Percentiles rank a stretch among this genome's conserved stretches.
These are phyloP conservation scores for Aspiorhynchus laticeps DNA, from an alignment of 2,113 vertebrate genomes.

Conservation along the genomic window DNA sequence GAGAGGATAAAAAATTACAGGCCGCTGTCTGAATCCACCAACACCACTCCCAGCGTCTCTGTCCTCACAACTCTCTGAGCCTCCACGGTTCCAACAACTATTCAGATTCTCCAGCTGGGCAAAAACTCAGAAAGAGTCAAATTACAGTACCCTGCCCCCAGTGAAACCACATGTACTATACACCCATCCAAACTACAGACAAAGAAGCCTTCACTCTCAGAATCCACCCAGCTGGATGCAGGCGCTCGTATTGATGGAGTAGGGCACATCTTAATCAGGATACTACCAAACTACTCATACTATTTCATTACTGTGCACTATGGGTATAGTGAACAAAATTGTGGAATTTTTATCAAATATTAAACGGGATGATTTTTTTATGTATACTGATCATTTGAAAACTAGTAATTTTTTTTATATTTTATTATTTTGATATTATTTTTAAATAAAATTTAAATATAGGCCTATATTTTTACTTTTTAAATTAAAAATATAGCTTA, in stretches of 20 bases:
- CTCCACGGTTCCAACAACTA: not conserved
- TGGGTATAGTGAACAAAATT: not conserved
- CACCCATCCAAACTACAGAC: not conserved
- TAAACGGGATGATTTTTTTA: not conserved
- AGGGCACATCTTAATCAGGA: not conserved
- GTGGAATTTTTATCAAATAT: not conserved
- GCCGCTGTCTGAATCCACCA: slow-evolving; percentile 18
- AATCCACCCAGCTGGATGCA: not conserved
- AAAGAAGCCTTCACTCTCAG: slow-evolving; percentile 32
- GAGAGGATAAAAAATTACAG: slow-evolving; percentile 1
- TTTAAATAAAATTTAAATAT: too few relatives aligned
- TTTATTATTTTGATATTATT: too few relatives aligned
- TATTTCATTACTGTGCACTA: not conserved
- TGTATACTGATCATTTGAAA: too few relatives aligned
- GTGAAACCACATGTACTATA: not conserved
- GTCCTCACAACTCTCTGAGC: not conserved
- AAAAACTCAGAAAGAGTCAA: not conserved
- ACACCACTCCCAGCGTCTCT: not conserved
- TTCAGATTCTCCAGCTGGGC: not conserved
- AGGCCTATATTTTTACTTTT: too few relatives aligned
- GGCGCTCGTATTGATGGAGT: not conserved
- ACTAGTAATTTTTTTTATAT: too few relatives aligned
- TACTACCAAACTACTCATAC: not conserved
- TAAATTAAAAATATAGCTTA: too few relatives aligned
- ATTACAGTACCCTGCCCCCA: not conserved